Conservation (phyloP, 2,113 vertebrate genomes). For the Rostratula benghalensis region DNA sequence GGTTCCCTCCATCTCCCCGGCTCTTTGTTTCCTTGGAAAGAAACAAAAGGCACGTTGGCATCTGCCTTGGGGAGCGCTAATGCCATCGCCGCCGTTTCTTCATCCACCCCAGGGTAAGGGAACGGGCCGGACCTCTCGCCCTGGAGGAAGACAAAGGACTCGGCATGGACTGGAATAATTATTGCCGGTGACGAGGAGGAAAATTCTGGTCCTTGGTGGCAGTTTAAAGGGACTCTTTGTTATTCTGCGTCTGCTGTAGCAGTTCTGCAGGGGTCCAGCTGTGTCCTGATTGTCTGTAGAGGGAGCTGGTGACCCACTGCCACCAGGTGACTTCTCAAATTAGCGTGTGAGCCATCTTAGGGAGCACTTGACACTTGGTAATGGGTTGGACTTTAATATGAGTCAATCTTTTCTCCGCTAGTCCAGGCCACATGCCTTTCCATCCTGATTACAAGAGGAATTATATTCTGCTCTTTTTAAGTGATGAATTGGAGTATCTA, state of each 20-base stretch:
- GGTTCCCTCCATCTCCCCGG: not conserved
- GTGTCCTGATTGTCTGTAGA: slow-evolving; percentile 59
- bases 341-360: slow-evolving; percentile 42
- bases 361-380: slow-evolving; percentile 51
- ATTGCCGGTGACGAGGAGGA: not conserved
- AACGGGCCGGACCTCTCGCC: not conserved
- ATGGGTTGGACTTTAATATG: slow-evolving; percentile 28
- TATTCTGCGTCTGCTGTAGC: not conserved
- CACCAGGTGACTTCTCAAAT: slow-evolving; percentile 61
- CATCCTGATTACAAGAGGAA: not conserved
- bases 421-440: not conserved
- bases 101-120: not conserved
- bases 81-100: not conserved
- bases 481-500: not conserved
- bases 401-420: slow-evolving; percentile 27
- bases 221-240: slow-evolving; percentile 28
- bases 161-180: not conserved
- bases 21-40: slow-evolving; percentile 45
- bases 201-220: not conserved
- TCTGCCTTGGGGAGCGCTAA: not conserved
- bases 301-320: slow-evolving; percentile 66
- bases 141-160: not conserved
- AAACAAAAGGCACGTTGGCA: slow-evolving; percentile 28
- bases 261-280: slow-evolving; percentile 49
- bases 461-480: not conserved